Evolutionary conservation across 2,113 vertebrate genomes (phyloP).

Genomic region (Percina caprodes): DNA sequence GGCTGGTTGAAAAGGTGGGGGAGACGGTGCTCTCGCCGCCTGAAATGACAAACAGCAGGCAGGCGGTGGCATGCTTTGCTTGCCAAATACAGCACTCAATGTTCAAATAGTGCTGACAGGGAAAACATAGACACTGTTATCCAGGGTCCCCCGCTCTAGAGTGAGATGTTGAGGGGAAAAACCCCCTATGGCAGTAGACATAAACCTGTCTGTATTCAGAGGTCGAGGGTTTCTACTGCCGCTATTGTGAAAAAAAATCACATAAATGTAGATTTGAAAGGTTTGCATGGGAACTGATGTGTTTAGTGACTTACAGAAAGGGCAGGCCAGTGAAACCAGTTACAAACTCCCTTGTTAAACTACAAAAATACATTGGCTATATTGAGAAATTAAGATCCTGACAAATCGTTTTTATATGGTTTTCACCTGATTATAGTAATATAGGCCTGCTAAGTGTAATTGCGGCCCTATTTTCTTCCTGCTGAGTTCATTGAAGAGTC

Average conservation of each 20-base stretch:
- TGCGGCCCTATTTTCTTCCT: conserved; percentile 25
- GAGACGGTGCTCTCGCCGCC: conserved; percentile 60
- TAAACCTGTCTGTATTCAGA: conserved; percentile 48
- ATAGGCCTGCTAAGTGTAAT: conserved; percentile 11
- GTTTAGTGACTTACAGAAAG: not conserved
- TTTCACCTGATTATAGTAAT: conserved; percentile 35
- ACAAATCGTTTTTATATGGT: conserved; percentile 14
- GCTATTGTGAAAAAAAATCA: conserved; percentile 40
- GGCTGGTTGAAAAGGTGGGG: conserved; percentile 51
- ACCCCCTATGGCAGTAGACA: conserved; percentile 46
- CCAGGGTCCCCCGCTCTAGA: conserved; percentile 44
- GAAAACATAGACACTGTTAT: conserved; percentile 70
- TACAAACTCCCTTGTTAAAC: not conserved
- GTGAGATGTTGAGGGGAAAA: conserved; percentile 43
- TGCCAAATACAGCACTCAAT: conserved; percentile 74
- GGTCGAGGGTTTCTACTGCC: not conserved
- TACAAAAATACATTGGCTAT: not conserved
- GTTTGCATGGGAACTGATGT: conserved; percentile 13
- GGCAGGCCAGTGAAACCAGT: not conserved
- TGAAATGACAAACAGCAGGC: conserved; percentile 80
- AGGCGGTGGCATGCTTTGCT: conserved; percentile 73
- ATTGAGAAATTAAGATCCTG: conserved; percentile 4
- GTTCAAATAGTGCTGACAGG: conserved; percentile 74
- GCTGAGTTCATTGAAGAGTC: conserved; percentile 48
- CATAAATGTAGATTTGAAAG: conserved; percentile 28